Evolutionary conservation across 2,113 vertebrate genomes (phyloP), one percentile per base, ranked within the genome.

Genomic region (Salvelinus sp.): DNA sequence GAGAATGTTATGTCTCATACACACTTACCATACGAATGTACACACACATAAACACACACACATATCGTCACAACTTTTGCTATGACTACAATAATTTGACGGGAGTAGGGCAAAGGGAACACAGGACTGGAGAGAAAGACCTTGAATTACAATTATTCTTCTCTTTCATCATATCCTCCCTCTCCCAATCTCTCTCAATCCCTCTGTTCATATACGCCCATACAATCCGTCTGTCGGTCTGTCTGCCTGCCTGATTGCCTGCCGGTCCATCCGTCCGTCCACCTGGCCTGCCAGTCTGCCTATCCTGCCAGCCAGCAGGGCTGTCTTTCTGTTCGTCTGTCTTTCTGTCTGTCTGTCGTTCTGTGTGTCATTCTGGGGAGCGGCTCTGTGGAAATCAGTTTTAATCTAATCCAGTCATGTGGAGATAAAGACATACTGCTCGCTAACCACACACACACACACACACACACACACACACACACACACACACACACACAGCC

Each of bases 371-470:
- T 81, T 75, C 74, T 72, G 54, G 27, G 25, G 68, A 62, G 66
- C 70, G 54, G 64, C 23, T 12, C 48, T 70, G 30, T 25, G 67
- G 77, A 85, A 83, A 66, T 82, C 76, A 82, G 69, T 71, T 82
- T 90, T 84, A 87, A 89, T 88, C 87, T 90, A 83, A 82, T 86
- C 79, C 38, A 86, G 75, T 72, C 48, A 74, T n/a, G 54, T 80
- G 72, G 78, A 75, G 79, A 85, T 82, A 86, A 79, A 69, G 50
- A 76, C 76, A n/a, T n/a, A 58, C 71, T 63, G 74, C 80, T 22
- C 48, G 58, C 58, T 50, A 66, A 83, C 74, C 7, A 44, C 38
- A 44, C 38, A 44, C 38, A 38, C 33, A 38, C 6, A 38, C 33
- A 7, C 33, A 38, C 6, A 38, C 33, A 9, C 33, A 2, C 33